Percentiles rank a stretch among this genome's conserved stretches.
Evolutionary conservation across 1,140 invertebrate species (phyloP).

Genomic region (Aricia agestis): DNA sequence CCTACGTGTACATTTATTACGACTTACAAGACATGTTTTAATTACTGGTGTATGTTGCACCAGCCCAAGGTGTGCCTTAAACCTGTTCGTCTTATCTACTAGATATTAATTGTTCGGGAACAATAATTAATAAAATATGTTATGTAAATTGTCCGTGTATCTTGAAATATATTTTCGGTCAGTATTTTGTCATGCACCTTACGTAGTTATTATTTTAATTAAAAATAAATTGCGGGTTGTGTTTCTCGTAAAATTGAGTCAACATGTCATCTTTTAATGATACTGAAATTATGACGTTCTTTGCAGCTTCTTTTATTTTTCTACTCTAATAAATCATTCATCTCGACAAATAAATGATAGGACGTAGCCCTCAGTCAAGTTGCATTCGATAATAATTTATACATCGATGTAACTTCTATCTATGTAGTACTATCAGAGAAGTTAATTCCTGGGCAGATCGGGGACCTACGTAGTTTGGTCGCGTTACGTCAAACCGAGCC

Average conservation of each 20-base stretch:
- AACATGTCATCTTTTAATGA: conserved; percentile 1
- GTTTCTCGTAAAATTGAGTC: neutral
- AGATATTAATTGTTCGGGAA: conserved; percentile 12
- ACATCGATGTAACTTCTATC: too few relatives aligned
- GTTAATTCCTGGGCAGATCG: too few relatives aligned
- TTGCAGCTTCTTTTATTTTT: neutral
- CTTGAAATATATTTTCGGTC: neutral
- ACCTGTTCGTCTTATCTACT: conserved; percentile 10
- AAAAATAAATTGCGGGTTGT: neutral
- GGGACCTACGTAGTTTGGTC: too few relatives aligned
- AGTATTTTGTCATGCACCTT: conserved; percentile 1
- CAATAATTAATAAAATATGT: conserved; percentile 13
- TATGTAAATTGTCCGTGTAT: neutral
- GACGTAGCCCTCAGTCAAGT: too few relatives aligned
- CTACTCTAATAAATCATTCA: neutral
- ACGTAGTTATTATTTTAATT: conserved; percentile 10
- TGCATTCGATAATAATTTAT: too few relatives aligned
- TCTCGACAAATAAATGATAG: neutral
- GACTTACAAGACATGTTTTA: conserved; percentile 6
- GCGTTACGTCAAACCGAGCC: too few relatives aligned
- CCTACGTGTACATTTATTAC: neutral
- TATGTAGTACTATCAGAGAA: too few relatives aligned
- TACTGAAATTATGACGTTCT: neutral
- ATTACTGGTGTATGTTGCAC: conserved; percentile 9
- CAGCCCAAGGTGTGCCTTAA: neutral